Percentiles rank a stretch among this genome's conserved stretches.
Evolutionary conservation across 2,888 invertebrate genomes (phyloP).

Genomic region (Tiphia femorata): DNA sequence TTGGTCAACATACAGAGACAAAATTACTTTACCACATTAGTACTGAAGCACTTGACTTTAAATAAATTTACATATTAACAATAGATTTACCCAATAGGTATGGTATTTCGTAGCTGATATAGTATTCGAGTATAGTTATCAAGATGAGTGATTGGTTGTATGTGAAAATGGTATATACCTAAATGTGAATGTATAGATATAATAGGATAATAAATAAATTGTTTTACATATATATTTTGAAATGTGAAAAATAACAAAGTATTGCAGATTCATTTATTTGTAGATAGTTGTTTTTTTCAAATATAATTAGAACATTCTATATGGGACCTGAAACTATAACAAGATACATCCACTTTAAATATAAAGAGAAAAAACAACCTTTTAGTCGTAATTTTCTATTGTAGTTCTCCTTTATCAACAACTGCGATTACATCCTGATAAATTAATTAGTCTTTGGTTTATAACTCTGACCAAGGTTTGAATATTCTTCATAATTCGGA

Average conservation of each 20-base stretch:
- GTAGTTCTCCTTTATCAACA: background rate
- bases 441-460: conserved; percentile 18
- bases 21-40: no score
- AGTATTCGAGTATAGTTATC: background rate
- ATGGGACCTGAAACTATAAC: no score
- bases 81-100: no score
- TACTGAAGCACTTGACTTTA: no score
- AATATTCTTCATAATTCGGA: conserved; percentile 76
- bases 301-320: background rate
- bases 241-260: no score
- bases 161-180: conserved; percentile 27
- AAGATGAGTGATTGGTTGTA: conserved; percentile 14
- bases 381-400: background rate
- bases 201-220: conserved; percentile 53
- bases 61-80: no score
- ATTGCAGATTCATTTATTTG: background rate
- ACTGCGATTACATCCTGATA: background rate
- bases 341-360: no score
- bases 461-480: conserved; percentile 54
- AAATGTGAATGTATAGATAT: conserved; percentile 49
- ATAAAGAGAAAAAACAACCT: background rate
- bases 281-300: background rate
- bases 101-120: background rate
- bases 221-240: conserved; percentile 52
- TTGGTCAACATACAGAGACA: no score